Percentiles rank a stretch among this genome's conserved stretches.
Conservation (phyloP, 2,113 vertebrate genomes). For the Periophthalmodon schlosseri region DNA sequence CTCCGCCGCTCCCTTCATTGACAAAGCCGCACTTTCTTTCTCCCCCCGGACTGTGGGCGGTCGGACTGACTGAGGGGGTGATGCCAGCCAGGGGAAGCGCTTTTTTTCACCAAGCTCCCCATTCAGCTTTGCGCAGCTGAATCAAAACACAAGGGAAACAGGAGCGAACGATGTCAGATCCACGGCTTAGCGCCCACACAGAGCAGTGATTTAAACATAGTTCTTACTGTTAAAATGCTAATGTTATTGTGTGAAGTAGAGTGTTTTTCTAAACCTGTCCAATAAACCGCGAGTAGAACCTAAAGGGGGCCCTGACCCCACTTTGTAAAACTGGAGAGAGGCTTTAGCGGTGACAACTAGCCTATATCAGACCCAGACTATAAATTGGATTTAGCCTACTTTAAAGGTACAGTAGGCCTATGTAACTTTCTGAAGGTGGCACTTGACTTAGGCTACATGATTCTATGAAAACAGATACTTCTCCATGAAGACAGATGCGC, state of each 20-base stretch:
- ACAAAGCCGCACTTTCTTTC: conserved; percentile 73
- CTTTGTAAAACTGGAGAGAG: conserved; percentile 12
- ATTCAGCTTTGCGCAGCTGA: conserved; percentile 38
- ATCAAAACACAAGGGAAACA: conserved; percentile 6
- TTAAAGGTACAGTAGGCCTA: too few species aligned
- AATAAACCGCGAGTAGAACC: conserved; percentile 5
- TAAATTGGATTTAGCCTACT: too few species aligned
- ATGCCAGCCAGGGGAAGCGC: conserved; percentile 47
- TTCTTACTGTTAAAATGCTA: neutral
- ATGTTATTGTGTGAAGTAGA: neutral
- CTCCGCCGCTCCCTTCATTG: conserved; percentile 73
- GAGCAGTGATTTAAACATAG: neutral
- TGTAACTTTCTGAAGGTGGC: too few species aligned
- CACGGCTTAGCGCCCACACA: too few species aligned
- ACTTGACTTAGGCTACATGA: too few species aligned
- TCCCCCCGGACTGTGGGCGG: conserved; percentile 70
- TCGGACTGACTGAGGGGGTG: conserved; percentile 59
- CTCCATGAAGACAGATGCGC: too few species aligned
- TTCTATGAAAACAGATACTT: conserved; percentile 9
- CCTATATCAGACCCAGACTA: neutral
- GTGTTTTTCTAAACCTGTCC: neutral
- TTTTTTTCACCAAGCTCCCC: conserved; percentile 13
- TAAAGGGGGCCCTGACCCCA: conserved; percentile 55
- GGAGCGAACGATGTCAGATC: neutral
- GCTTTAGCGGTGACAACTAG: conserved; percentile 9